Evolutionary conservation across 2,797 vertebrate species (phyloP).

Genomic region (Psittacula echo): DNA sequence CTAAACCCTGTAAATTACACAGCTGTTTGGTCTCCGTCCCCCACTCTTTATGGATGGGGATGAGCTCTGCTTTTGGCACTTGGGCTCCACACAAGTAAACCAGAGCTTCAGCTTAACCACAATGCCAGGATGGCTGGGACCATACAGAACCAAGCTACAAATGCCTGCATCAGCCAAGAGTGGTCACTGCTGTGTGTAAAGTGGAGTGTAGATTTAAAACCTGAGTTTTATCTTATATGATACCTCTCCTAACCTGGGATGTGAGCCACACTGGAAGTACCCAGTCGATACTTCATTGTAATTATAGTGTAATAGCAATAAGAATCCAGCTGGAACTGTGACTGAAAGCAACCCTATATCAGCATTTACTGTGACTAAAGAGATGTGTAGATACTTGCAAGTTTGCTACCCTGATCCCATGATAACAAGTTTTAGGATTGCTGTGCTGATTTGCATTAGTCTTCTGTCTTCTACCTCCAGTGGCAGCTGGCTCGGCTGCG

Average conservation of each 20-base stretch:
- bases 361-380: background rate
- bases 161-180: background rate
- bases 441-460: background rate
- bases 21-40: background rate
- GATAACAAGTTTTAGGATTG: background rate
- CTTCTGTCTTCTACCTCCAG: background rate
- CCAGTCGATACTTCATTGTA: background rate
- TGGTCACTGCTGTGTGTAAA: background rate
- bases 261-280: background rate
- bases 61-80: background rate
- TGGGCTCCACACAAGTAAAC: background rate
- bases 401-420: background rate
- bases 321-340: background rate
- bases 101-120: background rate
- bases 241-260: background rate
- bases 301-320: accelerated
- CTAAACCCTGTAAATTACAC: background rate
- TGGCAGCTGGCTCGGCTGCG: accelerated
- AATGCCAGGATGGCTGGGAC: background rate
- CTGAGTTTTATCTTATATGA: background rate
- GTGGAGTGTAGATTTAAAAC: background rate
- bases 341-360: background rate
- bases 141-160: background rate
- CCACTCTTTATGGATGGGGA: accelerated
- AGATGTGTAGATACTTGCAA: background rate